Base-by-base conservation (phyloP, 2,797 vertebrate species). In the Cercopithecus petaurista region DNA sequence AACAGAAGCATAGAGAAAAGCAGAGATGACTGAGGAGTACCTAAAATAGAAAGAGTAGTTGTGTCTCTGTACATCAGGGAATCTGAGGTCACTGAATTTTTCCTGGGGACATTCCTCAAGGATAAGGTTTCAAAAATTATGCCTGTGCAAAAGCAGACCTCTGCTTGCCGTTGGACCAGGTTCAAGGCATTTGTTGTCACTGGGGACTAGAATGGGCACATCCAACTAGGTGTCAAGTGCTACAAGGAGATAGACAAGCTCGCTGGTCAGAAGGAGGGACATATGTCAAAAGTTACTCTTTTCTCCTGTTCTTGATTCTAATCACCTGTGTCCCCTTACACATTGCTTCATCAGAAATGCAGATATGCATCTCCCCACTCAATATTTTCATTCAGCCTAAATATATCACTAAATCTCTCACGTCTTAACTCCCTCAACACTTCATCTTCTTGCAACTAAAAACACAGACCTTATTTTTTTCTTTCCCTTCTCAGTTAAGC, bases 141-240 rank as follows among this genome's bases (percentile, higher is more conserved):
- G 99, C 99, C 99, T 5, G 99, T 99, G 46, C 99, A 99, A 99
- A 99, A 99, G 30, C 99, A 99, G 98, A 99, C 99, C n/a, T 99
- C 99, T 90, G 99, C 99, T 41, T 99, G 99, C 90, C 99, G 99
- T 98, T 99, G 99, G 79, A 99, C 99, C 81, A 99, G 99, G 98
- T 99, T 99, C 98, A 99, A 99, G 99, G 99, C 99, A 93, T 41
- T 17, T 41, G 30, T 75, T 14, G 7, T 33, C 36, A 4, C 0
- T 82, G 59, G 14, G 8, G 2, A 82, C n/a, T 22, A 13, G 10
- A 39, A 17, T 13, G 14, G 39, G 4, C 26, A 1, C 14, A 3
- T 64, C 17, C 67, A 1, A 70, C 41, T 52, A 8, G 36, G 17
- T 26, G 15, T 33, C 14, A 59, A 57, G 33, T 30, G 8, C 33